These are phyloP conservation scores for Aix galericulata DNA, from an alignment of 2,113 vertebrate species.

Conservation along the genomic window DNA sequence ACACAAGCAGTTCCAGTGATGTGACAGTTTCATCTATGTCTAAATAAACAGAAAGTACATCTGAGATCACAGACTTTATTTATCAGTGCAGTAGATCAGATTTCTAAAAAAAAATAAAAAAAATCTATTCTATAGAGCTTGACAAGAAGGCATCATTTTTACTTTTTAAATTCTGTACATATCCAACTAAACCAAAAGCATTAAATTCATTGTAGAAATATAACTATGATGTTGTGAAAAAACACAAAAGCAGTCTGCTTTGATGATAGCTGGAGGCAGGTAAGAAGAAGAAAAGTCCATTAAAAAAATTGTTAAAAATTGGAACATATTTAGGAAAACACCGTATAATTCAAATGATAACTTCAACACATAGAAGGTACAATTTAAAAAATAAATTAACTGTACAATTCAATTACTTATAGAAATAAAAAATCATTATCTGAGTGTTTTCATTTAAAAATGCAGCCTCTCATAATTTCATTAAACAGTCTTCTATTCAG, in stretches of 20 bases:
- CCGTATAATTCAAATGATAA: not conserved
- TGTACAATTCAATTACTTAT: conserved; percentile 8
- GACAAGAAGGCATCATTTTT: not conserved
- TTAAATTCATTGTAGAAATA: conserved; percentile 17
- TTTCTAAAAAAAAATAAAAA: not conserved
- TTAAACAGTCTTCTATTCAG: not conserved
- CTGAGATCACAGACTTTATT: not conserved
- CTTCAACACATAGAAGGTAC: not conserved
- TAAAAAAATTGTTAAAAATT: not conserved
- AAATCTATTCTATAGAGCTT: not conserved
- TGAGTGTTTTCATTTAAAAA: not conserved
- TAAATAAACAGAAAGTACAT: not conserved
- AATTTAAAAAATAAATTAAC: not conserved
- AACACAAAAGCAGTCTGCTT: not conserved
- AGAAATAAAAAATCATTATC: not conserved
- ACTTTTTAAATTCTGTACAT: not conserved
- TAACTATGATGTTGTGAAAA: not conserved
- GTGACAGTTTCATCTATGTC: not conserved
- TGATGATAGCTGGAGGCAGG: not conserved
- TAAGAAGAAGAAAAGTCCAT: not conserved
- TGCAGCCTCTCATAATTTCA: not conserved
- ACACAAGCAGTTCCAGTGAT: not conserved
- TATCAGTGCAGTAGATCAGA: conserved; percentile 6
- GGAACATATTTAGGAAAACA: not conserved
- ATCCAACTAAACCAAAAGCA: not conserved